phyloP scores from a whole-genome alignment of 1,140 invertebrate species.

The Drosophila nikananu region DNA sequence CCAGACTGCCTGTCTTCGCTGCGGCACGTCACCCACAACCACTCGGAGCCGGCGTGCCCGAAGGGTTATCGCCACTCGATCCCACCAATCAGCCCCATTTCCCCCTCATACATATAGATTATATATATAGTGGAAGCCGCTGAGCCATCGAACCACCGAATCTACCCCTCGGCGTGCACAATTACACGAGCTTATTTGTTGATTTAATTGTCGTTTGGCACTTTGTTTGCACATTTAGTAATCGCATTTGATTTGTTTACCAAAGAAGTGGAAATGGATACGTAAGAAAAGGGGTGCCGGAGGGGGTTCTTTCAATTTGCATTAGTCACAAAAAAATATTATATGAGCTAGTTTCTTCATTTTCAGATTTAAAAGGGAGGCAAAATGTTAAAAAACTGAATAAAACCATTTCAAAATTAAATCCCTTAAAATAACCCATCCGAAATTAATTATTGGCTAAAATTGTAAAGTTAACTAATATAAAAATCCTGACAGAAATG shows the following conservation, averaged over 20 bases:
- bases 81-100: slow-evolving; percentile 9
- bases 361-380: not conserved
- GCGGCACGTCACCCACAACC: slow-evolving; percentile 46
- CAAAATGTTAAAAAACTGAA: too few relatives aligned
- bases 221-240: slow-evolving; percentile 49
- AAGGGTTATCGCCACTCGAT: slow-evolving; percentile 46
- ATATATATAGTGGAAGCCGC: not conserved
- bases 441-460: too few relatives aligned
- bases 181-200: slow-evolving; percentile 50
- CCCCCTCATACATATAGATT: not conserved
- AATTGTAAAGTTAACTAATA: too few relatives aligned
- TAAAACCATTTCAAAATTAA: too few relatives aligned
- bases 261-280: slow-evolving; percentile 25
- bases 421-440: too few relatives aligned
- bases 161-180: slow-evolving; percentile 31
- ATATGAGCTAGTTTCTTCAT: too few relatives aligned
- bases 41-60: slow-evolving; percentile 43
- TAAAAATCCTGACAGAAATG: not conserved
- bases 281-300: not conserved
- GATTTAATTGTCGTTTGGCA: slow-evolving; percentile 49
- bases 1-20: slow-evolving; percentile 48
- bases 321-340: slow-evolving; percentile 1
- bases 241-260: slow-evolving; percentile 51
- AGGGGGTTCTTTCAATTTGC: not conserved
- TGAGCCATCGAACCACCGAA: slow-evolving; percentile 11